Evolutionary conservation across 2,113 vertebrate genomes (phyloP), one percentile per base, ranked within the genome.

Genomic region (Menidia beryllina): DNA sequence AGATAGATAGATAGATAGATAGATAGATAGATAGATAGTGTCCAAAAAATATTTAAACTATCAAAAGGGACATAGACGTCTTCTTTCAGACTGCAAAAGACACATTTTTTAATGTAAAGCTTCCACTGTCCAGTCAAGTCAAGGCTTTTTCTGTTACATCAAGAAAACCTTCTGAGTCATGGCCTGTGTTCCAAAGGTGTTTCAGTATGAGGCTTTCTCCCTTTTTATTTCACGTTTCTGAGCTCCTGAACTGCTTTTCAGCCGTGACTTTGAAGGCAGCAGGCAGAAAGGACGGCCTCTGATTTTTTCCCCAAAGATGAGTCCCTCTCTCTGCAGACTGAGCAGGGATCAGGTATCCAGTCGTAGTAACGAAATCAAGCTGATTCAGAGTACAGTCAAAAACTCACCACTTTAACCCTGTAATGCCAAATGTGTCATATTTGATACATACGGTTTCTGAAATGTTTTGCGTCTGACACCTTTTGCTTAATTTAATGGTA

Each of bases 141-240:
- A 49, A n/a, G 10, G 23, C 56, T 83, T 65, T 76, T 59, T 58
- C 55, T 82, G 72, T 72, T 82, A 72, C 38, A 43, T 69, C 72
- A 66, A 70, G 3, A 19, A 45, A 45, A 45, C 17, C 41, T 45
- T 45, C 55, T 58, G 59, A 17, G 67, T 39, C 27, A 1, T 74
- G 61, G 62, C 23, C 65, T 72, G 48, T 52, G 65, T 66, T 85
- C 73, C 43, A 71, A 73, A 79, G 60, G 70, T 65, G 70, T 71
- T 84, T 79, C 65, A 53, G 61, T 49, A 19, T 73, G 68, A 85
- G 65, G 24, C 38, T 65, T 84, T 72, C 66, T 83, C 70, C 84
- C 20, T 69, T 77, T 88, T 89, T 88, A 75, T 93, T 91, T 91
- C 86, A 85, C 88, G 86, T 89, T 84, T 86, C 86, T 63, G 81